Percentiles rank a stretch among this genome's conserved stretches.
These are phyloP conservation scores for Caenorhabditis zanzibari DNA, from an alignment of 2,888 invertebrate species.

Conservation along the genomic window DNA sequence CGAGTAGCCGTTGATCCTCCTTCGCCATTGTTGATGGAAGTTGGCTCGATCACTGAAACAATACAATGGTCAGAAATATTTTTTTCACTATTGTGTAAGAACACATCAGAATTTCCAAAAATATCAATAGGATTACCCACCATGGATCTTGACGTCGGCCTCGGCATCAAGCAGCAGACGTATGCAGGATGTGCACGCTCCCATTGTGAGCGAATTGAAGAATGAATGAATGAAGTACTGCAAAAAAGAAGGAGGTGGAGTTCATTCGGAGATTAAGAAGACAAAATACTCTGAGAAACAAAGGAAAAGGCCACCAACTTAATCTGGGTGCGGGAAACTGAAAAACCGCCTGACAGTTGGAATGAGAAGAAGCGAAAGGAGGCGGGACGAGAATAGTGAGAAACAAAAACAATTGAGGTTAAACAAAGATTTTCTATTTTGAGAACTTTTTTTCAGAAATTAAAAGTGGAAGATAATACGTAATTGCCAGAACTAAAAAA, in stretches of 20 bases:
- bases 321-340: conserved; percentile 23
- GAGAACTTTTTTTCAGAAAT: background rate
- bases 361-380: background rate
- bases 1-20: conserved; percentile 57
- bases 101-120: background rate
- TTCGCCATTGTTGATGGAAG: conserved; percentile 70
- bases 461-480: too few relatives aligned
- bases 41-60: conserved; percentile 76
- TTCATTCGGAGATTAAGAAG: conserved; percentile 16
- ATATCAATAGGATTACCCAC: conserved; percentile 51
- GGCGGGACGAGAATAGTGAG: background rate
- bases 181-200: conserved; percentile 73
- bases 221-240: conserved; percentile 8
- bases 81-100: background rate
- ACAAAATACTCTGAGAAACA: background rate
- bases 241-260: conserved; percentile 12
- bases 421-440: background rate
- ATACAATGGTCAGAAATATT: background rate
- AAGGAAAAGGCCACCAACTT: background rate
- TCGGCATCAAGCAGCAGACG: conserved; percentile 75
- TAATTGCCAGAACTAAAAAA: too few relatives aligned
- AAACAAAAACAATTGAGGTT: background rate
- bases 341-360: background rate
- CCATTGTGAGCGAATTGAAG: conserved; percentile 60
- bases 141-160: conserved; percentile 77